Evolutionary conservation across 2,113 vertebrate genomes (phyloP).

Genomic region (Oreocharis arfaki): DNA sequence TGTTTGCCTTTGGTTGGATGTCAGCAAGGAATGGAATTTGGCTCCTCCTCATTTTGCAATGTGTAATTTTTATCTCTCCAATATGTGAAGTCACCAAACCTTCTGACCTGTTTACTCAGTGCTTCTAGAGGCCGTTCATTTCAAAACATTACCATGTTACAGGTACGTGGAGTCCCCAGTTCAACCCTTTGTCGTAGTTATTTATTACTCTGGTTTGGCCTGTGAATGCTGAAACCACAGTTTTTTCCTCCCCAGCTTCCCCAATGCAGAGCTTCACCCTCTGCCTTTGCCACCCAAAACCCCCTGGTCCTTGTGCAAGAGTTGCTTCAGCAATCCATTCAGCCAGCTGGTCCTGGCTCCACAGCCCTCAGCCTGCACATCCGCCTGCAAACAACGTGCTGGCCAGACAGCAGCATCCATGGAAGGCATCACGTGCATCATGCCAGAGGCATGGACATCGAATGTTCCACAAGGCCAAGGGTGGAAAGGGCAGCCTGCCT

Average conservation of each 20-base stretch:
- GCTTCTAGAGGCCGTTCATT: background rate
- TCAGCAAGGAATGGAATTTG: background rate
- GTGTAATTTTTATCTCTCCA: slow-evolving; percentile 1
- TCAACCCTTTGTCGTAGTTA: slow-evolving; percentile 19
- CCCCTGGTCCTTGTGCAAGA: background rate
- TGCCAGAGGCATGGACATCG: background rate
- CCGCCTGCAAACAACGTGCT: background rate
- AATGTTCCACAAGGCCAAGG: background rate
- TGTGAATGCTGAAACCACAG: background rate
- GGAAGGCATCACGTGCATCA: background rate
- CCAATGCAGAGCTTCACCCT: background rate
- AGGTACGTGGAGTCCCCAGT: slow-evolving; percentile 8
- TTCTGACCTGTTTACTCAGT: slow-evolving; percentile 31
- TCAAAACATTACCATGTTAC: background rate
- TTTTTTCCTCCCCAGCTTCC: background rate
- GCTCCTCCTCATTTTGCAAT: background rate
- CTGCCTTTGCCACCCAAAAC: background rate
- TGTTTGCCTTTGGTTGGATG: background rate
- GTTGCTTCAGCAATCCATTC: background rate
- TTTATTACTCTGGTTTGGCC: slow-evolving; percentile 31
- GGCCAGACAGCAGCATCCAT: background rate
- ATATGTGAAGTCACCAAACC: background rate
- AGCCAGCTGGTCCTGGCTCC: background rate
- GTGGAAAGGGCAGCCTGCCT: background rate
- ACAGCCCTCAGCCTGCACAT: background rate